Evolutionary conservation across 2,888 invertebrate species (phyloP).

Genomic region (Agrochola circellaris): DNA sequence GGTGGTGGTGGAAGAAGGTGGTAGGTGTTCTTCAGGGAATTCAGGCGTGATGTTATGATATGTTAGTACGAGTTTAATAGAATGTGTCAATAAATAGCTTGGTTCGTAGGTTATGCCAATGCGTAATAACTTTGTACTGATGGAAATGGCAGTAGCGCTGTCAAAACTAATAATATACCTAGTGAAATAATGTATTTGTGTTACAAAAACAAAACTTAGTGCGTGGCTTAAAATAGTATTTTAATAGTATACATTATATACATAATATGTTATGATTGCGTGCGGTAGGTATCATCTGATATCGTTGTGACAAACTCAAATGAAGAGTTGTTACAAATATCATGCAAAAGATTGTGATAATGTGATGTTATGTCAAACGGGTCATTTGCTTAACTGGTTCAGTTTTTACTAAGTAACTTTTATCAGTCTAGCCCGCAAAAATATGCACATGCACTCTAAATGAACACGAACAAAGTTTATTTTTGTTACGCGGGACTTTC

Average conservation of each 20-base stretch:
- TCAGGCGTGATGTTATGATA: no score
- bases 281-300: conserved; percentile 1
- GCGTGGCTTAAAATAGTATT: not conserved
- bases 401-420: not conserved
- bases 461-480: no score
- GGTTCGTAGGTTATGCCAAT: not conserved
- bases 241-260: conserved; percentile 1
- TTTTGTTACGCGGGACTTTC: not conserved
- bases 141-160: no score
- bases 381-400: not conserved
- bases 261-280: conserved; percentile 6
- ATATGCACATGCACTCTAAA: not conserved
- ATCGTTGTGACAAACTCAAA: not conserved
- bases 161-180: not conserved
- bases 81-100: not conserved
- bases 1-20: no score
- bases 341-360: not conserved
- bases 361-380: not conserved
- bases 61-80: no score
- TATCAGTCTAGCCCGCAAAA: not conserved
- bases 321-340: conserved; percentile 9
- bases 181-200: not conserved
- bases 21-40: no score
- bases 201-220: not conserved
- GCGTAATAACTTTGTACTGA: not conserved